These are phyloP conservation scores for Ailuropoda melanoleuca DNA, from an alignment of 2,113 vertebrate species.

Conservation along the genomic window DNA sequence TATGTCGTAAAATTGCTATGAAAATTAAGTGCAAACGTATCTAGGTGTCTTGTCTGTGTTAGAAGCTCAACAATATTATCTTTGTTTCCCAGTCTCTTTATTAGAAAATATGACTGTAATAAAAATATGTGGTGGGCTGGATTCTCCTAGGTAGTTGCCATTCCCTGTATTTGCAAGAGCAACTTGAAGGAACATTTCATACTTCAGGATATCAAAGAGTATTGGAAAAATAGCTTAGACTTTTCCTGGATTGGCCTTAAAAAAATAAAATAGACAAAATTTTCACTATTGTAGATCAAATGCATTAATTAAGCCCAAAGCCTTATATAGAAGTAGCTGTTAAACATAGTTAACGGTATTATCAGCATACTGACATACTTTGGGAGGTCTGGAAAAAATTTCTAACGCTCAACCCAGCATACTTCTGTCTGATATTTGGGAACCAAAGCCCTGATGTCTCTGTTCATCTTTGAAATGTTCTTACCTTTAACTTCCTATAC, in stretches of 20 bases:
- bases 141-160: background rate
- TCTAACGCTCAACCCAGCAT: background rate
- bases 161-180: background rate
- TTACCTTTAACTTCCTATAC: background rate
- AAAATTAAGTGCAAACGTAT: background rate
- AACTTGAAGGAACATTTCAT: slow-evolving; percentile 1
- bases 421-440: background rate
- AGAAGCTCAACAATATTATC: background rate
- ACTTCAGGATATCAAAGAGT: background rate
- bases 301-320: background rate
- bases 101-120: slow-evolving; percentile 2
- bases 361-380: background rate
- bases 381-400: background rate
- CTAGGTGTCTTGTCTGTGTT: background rate
- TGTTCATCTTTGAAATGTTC: background rate
- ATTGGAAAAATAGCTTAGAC: background rate
- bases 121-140: background rate
- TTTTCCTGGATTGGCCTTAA: background rate
- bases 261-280: background rate
- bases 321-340: background rate
- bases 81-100: background rate
- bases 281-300: background rate
- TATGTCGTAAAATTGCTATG: background rate
- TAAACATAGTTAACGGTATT: background rate
- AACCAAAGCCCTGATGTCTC: background rate